phyloP scores from a whole-genome alignment of 1,140 invertebrate species.

The Drosophila oshimai region DNA sequence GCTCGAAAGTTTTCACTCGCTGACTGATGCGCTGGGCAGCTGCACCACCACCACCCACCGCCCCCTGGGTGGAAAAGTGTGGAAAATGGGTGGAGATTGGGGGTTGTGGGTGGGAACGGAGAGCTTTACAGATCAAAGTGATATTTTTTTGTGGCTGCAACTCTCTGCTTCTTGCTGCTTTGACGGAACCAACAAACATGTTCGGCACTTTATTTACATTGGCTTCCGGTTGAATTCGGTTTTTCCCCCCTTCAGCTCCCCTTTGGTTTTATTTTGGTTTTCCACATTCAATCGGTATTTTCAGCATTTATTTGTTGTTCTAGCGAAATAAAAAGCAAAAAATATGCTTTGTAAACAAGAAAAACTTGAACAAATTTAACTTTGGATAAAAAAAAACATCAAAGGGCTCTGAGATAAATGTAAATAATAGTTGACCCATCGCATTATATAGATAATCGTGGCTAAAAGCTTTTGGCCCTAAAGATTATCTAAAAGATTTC shows the following conservation, averaged over 20 bases:
- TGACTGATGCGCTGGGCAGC: slow-evolving; percentile 64
- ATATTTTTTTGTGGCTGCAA: slow-evolving; percentile 52
- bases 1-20: slow-evolving; percentile 45
- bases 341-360: slow-evolving; percentile 53
- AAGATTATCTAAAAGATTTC: slow-evolving; percentile 37
- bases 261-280: slow-evolving; percentile 22
- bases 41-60: too few species aligned
- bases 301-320: slow-evolving; percentile 63
- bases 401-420: slow-evolving; percentile 20
- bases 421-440: slow-evolving; percentile 35
- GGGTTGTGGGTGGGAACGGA: background rate
- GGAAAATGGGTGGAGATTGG: background rate
- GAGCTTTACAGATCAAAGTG: slow-evolving; percentile 69
- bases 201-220: slow-evolving; percentile 74
- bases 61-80: background rate
- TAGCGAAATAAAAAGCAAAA: slow-evolving; percentile 71
- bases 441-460: slow-evolving; percentile 20
- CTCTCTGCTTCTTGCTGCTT: slow-evolving; percentile 42
- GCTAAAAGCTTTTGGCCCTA: slow-evolving; percentile 34
- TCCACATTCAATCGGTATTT: slow-evolving; percentile 47
- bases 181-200: slow-evolving; percentile 79
- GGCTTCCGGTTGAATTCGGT: slow-evolving; percentile 76
- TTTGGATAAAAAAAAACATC: slow-evolving; percentile 12
- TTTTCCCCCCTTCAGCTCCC: slow-evolving; percentile 33
- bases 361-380: background rate